phyloP scores from a whole-genome alignment of 2,797 vertebrate species.

The Strix occidentalis region DNA sequence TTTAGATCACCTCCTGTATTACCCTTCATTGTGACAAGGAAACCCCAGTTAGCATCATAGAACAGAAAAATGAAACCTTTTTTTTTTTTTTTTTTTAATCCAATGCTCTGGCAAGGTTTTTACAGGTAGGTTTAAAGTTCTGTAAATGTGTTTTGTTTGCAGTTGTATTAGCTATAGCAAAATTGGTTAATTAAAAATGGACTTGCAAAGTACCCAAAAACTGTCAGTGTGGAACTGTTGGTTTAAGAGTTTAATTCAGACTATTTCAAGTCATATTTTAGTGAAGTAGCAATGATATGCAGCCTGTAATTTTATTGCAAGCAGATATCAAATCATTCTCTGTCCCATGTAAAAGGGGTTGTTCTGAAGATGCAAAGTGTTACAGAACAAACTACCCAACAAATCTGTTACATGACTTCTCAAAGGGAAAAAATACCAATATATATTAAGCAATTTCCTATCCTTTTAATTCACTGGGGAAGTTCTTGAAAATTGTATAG shows the following conservation, averaged over 20 bases:
- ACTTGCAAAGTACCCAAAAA: conserved; percentile 51
- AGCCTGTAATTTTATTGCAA: conserved; percentile 21
- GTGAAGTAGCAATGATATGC: conserved; percentile 25
- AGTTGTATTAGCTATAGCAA: conserved; percentile 60
- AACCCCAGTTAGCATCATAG: conserved; percentile 41
- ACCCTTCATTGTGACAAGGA: conserved; percentile 36
- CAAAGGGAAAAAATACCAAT: background rate
- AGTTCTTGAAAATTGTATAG: background rate
- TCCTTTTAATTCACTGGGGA: background rate
- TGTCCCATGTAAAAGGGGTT: background rate
- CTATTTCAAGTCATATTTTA: conserved; percentile 34
- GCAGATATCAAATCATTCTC: conserved; percentile 1
- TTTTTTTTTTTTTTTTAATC: conserved; percentile 52
- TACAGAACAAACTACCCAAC: background rate
- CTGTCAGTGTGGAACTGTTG: background rate
- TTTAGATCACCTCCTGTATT: conserved; percentile 45
- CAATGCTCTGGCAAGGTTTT: background rate
- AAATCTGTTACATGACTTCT: background rate
- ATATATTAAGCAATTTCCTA: background rate
- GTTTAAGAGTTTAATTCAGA: conserved; percentile 56
- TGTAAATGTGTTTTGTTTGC: conserved; percentile 61
- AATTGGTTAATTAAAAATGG: conserved; percentile 65
- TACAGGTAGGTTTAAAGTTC: conserved; percentile 59
- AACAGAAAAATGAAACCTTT: conserved; percentile 45
- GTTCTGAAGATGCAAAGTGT: background rate